These are phyloP conservation scores for Capreolus pygargus DNA, from an alignment of 2,113 vertebrate species.

Conservation along the genomic window DNA sequence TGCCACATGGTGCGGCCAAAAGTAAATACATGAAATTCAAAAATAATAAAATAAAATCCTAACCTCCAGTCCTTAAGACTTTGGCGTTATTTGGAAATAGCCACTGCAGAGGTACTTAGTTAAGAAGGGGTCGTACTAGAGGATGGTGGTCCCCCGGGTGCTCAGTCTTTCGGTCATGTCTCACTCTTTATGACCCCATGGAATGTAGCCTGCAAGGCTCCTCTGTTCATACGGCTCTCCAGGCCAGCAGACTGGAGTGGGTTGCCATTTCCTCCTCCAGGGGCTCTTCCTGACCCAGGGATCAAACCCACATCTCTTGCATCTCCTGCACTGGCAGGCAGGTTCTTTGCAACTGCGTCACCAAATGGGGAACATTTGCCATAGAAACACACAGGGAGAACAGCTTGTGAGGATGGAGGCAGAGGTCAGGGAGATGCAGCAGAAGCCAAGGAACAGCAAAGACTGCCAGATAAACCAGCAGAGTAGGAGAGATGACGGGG, in stretches of 20 bases:
- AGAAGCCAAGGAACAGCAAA: background rate
- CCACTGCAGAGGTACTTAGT: background rate
- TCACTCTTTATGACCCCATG: background rate
- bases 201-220: background rate
- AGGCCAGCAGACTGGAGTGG: background rate
- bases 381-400: accelerated
- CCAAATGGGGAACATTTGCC: background rate
- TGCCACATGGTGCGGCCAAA: background rate
- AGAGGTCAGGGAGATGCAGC: no score
- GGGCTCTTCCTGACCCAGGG: background rate
- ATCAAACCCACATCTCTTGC: background rate
- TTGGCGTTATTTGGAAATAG: background rate
- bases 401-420: accelerated
- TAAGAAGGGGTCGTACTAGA: background rate
- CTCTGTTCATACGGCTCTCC: background rate
- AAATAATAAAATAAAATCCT: background rate
- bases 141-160: accelerated
- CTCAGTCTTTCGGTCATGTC: background rate
- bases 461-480: background rate
- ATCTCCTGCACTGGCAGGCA: background rate
- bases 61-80: background rate
- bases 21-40: background rate
- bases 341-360: background rate
- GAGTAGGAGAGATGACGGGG: background rate
- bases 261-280: background rate